Evolutionary conservation across 2,113 vertebrate genomes (phyloP).

Genomic region (Gracilinanus agilis): DNA sequence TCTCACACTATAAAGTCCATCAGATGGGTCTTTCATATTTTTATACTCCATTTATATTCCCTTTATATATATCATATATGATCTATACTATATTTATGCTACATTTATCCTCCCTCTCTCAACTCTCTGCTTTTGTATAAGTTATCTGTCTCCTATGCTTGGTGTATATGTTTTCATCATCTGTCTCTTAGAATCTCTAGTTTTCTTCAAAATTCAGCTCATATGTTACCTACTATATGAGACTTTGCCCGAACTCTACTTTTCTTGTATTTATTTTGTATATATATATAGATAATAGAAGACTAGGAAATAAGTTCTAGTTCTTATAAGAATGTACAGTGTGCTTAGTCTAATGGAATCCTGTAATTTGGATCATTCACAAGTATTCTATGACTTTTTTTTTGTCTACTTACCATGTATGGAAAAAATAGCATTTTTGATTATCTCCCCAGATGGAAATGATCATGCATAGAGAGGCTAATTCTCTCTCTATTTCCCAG

Average conservation of each 20-base stretch:
- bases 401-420: not conserved
- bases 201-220: not conserved
- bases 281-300: not conserved
- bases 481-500: not conserved
- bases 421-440: not conserved
- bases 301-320: not conserved
- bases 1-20: not conserved
- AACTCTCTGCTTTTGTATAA: not conserved
- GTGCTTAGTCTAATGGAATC: not conserved
- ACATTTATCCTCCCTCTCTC: not conserved
- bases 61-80: no score
- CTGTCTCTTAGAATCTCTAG: not conserved
- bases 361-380: not conserved
- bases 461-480: not conserved
- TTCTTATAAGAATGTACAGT: not conserved
- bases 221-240: not conserved
- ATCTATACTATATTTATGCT: no score
- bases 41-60: no score
- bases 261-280: not conserved
- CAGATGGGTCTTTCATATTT: no score
- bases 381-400: not conserved
- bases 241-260: not conserved
- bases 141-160: not conserved
- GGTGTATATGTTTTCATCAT: not conserved
- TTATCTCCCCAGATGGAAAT: not conserved